phyloP scores from a whole-genome alignment of 2,797 vertebrate species.

The Selene dorsalis region DNA sequence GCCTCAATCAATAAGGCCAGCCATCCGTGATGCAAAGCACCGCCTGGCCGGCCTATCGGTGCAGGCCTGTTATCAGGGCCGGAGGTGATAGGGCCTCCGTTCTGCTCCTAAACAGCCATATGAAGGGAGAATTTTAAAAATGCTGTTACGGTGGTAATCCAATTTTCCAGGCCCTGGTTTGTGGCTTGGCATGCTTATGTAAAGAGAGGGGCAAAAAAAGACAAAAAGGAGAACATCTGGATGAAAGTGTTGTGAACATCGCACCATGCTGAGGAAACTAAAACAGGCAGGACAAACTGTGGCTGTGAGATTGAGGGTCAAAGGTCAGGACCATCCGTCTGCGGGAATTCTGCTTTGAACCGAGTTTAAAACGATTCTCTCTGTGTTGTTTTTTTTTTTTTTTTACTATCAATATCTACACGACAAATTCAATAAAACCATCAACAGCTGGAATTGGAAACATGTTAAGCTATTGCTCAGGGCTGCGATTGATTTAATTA shows the following conservation, averaged over 20 bases:
- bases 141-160: constrained; percentile 74
- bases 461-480: not conserved
- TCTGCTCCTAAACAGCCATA: constrained; percentile 48
- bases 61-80: constrained; percentile 32
- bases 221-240: constrained; percentile 19
- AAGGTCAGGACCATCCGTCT: not conserved
- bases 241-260: constrained; percentile 19
- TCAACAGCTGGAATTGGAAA: constrained; percentile 1
- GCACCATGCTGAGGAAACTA: not conserved
- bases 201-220: constrained; percentile 22
- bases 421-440: constrained; percentile 2
- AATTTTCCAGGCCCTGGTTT: constrained; percentile 68
- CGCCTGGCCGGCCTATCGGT: constrained; percentile 26
- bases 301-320: constrained; percentile 1
- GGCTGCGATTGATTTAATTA: constrained; percentile 29
- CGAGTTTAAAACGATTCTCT: not conserved
- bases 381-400: not conserved
- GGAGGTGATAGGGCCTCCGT: constrained; percentile 52
- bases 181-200: constrained; percentile 58
- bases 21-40: constrained; percentile 35
- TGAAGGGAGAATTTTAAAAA: constrained; percentile 72
- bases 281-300: not conserved
- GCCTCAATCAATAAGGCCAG: constrained; percentile 30
- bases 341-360: not conserved
- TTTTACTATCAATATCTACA: not conserved